Evolutionary conservation across 2,113 vertebrate species (phyloP).

Genomic region (Cavia porcellus): DNA sequence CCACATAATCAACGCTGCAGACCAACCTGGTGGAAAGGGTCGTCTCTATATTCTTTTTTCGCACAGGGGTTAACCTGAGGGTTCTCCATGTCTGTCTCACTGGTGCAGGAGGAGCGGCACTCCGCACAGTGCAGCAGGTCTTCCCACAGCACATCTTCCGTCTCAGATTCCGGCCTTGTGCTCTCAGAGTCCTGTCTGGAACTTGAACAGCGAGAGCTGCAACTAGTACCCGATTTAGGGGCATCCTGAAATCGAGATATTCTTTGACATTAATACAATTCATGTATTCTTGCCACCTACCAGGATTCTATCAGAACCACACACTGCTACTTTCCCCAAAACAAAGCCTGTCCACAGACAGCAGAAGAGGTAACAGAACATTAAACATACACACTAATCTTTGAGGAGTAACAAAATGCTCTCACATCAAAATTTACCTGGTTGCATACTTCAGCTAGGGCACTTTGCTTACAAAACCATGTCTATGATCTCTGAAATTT

Average conservation of each 20-base stretch:
- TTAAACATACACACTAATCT: slow-evolving; percentile 48
- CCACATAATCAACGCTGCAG: neutral
- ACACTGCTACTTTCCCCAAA: slow-evolving; percentile 59
- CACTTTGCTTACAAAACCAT: slow-evolving; percentile 17
- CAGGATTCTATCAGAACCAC: slow-evolving; percentile 51
- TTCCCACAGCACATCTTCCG: slow-evolving; percentile 98
- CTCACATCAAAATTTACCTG: slow-evolving; percentile 51
- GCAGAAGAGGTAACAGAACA: slow-evolving; percentile 45
- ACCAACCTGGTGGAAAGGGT: slow-evolving; percentile 97
- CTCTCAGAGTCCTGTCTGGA: slow-evolving; percentile 98
- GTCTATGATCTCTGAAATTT: slow-evolving; percentile 46
- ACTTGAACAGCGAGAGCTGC: slow-evolving; percentile 97
- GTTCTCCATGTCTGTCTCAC: slow-evolving; percentile 96
- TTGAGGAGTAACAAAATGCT: slow-evolving; percentile 61
- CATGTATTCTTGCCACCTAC: slow-evolving; percentile 60
- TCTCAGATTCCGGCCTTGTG: slow-evolving; percentile 96
- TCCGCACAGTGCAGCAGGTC: slow-evolving; percentile 98
- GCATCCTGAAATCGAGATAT: slow-evolving; percentile 91
- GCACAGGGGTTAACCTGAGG: slow-evolving; percentile 90
- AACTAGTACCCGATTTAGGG: slow-evolving; percentile 96
- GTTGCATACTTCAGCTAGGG: slow-evolving; percentile 52
- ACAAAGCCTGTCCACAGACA: slow-evolving; percentile 59
- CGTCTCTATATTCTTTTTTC: slow-evolving; percentile 97
- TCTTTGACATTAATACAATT: slow-evolving; percentile 77
- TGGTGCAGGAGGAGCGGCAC: slow-evolving; percentile 96